A percentile compares a stretch with the other conserved stretches of the same genome.
These are phyloP conservation scores for Meandrusa payeni DNA, from an alignment of 2,888 invertebrate species.

Conservation along the genomic window DNA sequence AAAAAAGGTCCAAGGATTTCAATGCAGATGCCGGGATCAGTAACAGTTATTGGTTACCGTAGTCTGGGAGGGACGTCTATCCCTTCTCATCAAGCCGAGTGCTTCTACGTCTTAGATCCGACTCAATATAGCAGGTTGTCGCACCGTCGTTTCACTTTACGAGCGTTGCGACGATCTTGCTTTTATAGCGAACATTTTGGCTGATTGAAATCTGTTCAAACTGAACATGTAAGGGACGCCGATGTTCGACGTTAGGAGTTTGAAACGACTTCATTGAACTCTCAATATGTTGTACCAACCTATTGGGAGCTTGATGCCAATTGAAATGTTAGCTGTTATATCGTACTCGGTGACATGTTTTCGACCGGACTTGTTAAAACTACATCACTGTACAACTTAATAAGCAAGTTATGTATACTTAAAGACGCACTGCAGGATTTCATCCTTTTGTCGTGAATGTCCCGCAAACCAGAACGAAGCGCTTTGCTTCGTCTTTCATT, in stretches of 20 bases:
- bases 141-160: slow-evolving; percentile 47
- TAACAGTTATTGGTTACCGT: slow-evolving; percentile 34
- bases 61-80: slow-evolving; percentile 28
- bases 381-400: too few species aligned
- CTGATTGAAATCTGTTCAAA: slow-evolving; percentile 30
- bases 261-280: too few species aligned
- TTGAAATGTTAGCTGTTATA: too few species aligned
- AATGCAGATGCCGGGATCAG: slow-evolving; percentile 13
- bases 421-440: too few species aligned
- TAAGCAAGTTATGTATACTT: too few species aligned
- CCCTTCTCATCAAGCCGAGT: slow-evolving; percentile 58
- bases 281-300: too few species aligned
- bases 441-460: too few species aligned
- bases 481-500: too few species aligned
- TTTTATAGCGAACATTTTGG: slow-evolving; percentile 35
- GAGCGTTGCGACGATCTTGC: slow-evolving; percentile 44
- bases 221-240: background rate
- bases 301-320: too few species aligned
- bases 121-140: slow-evolving; percentile 41
- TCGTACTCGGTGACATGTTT: too few species aligned
- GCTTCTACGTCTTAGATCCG: slow-evolving; percentile 34
- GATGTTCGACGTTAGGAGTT: background rate
- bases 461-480: too few species aligned
- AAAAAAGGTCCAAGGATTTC: slow-evolving; percentile 14
- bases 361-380: too few species aligned